Conservation (phyloP, 2,888 invertebrate species). For the Aphrophora alni region DNA sequence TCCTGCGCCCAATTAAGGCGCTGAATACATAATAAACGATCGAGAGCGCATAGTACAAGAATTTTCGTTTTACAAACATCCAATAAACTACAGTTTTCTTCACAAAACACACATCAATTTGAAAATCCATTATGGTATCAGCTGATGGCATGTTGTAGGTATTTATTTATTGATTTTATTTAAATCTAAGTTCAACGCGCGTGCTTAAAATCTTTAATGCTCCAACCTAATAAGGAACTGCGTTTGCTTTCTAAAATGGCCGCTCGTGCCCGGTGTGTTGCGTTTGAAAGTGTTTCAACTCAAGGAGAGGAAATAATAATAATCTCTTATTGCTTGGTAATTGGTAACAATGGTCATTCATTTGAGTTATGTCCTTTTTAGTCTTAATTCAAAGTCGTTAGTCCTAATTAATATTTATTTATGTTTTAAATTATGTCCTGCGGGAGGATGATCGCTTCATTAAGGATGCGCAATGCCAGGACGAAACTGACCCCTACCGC, state of each 20-base stretch:
- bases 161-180: conserved; percentile 5
- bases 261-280: background rate
- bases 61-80: background rate
- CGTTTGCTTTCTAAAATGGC: background rate
- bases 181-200: background rate
- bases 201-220: background rate
- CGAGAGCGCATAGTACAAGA: background rate
- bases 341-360: background rate
- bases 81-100: background rate
- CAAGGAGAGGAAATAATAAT: too few species aligned
- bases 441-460: too few species aligned
- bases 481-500: too few species aligned
- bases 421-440: too few species aligned
- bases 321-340: background rate
- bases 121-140: background rate
- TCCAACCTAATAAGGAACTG: background rate
- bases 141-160: background rate
- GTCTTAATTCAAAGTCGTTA: too few species aligned
- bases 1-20: background rate
- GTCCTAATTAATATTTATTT: too few species aligned
- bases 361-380: too few species aligned
- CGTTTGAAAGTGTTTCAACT: too few species aligned
- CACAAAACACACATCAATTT: background rate
- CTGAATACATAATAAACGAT: background rate
- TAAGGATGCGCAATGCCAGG: too few species aligned